These are phyloP conservation scores for Olivierus martensii DNA, from an alignment of 1,140 invertebrate genomes.

Conservation along the genomic window DNA sequence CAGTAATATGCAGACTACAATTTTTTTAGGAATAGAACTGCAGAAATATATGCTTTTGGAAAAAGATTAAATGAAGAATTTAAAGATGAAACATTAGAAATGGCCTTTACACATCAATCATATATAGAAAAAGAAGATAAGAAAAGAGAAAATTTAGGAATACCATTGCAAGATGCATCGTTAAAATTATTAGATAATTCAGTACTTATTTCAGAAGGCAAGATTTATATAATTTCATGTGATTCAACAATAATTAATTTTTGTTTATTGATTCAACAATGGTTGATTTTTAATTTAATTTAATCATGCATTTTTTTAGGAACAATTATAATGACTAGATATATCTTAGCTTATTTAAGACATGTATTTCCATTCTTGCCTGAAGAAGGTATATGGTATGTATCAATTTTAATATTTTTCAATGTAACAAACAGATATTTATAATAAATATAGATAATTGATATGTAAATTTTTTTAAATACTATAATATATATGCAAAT, in stretches of 20 bases:
- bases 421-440: no score
- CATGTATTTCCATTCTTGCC: slow-evolving; percentile 53
- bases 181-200: slow-evolving; percentile 50
- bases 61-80: slow-evolving; percentile 74
- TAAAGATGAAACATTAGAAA: slow-evolving; percentile 46
- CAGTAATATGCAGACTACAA: no score
- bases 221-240: no score
- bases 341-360: slow-evolving; percentile 43
- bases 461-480: no score
- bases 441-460: no score
- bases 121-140: slow-evolving; percentile 57
- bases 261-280: no score
- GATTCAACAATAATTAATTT: no score
- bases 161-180: slow-evolving; percentile 36
- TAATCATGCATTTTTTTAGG: no score
- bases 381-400: slow-evolving; percentile 45
- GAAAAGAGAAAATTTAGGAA: slow-evolving; percentile 49
- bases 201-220: slow-evolving; percentile 48
- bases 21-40: slow-evolving; percentile 65
- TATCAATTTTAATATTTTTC: no score
- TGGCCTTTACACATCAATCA: slow-evolving; percentile 63
- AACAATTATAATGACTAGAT: slow-evolving; percentile 39
- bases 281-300: no score
- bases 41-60: slow-evolving; percentile 77
- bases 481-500: no score